These are phyloP conservation scores for Nycticryphes semicollaris DNA, from an alignment of 2,113 vertebrate species.

Conservation along the genomic window DNA sequence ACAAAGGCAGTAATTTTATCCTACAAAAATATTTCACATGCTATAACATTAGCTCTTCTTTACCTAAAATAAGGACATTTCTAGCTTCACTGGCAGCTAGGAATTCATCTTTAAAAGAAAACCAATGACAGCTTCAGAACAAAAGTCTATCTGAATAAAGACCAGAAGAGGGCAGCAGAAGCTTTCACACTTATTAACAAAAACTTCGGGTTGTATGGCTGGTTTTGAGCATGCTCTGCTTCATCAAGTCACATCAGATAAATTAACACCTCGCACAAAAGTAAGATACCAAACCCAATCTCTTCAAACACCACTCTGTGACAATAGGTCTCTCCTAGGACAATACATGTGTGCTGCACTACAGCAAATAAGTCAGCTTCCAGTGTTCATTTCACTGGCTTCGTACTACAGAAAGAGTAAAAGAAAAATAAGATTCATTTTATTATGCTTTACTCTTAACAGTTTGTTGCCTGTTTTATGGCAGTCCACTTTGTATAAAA, in stretches of 20 bases:
- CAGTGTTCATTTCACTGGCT: background rate
- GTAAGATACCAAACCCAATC: background rate
- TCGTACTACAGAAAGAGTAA: background rate
- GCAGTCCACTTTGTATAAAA: background rate
- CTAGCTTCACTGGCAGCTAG: background rate
- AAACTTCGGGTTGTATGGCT: fast-evolving
- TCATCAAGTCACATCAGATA: background rate
- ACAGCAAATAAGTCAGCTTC: background rate
- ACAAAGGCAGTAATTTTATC: background rate
- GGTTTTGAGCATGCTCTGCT: background rate
- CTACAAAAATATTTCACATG: background rate
- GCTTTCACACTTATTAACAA: background rate
- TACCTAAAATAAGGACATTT: background rate
- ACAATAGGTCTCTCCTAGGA: background rate
- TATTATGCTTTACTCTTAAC: background rate
- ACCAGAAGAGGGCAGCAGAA: slow-evolving; percentile 20
- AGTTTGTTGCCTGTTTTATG: background rate
- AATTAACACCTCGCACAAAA: background rate
- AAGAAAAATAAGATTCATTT: background rate
- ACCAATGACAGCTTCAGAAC: background rate
- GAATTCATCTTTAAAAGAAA: background rate
- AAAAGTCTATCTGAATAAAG: background rate
- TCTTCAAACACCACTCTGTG: background rate
- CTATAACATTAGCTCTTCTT: background rate
- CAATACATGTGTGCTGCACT: background rate